Conservation (phyloP, 2,797 vertebrate species). For the Hapalemur alaotrensis region DNA sequence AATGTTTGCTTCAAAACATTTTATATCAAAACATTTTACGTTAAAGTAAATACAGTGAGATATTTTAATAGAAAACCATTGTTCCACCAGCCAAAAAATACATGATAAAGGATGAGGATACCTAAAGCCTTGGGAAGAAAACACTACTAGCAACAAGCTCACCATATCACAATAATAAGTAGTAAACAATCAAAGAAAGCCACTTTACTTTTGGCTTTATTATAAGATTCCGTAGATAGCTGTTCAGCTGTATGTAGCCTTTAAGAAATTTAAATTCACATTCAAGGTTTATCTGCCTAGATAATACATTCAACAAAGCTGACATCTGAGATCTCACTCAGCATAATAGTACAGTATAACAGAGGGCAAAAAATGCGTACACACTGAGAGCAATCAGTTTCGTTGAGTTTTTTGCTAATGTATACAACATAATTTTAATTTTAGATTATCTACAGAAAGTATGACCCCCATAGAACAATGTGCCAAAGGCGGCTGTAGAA, state of each 20-base stretch:
- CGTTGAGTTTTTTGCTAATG: not conserved
- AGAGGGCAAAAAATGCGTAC: not conserved
- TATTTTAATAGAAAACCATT: conserved; percentile 42
- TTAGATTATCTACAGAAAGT: conserved; percentile 5
- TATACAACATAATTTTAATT: not conserved
- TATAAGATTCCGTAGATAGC: not conserved
- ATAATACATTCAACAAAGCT: not conserved
- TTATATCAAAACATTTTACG: conserved; percentile 66
- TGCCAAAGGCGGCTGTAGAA: not conserved
- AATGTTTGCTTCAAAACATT: conserved; percentile 63
- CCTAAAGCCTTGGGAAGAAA: not conserved
- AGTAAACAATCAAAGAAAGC: conserved; percentile 4
- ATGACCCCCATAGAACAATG: not conserved
- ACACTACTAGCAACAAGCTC: not conserved
- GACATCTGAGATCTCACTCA: not conserved
- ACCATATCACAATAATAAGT: not conserved
- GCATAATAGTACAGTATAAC: not conserved
- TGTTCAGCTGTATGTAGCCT: not conserved
- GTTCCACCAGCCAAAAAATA: not conserved
- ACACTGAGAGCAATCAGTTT: not conserved
- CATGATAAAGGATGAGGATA: not conserved
- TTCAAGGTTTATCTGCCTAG: not conserved
- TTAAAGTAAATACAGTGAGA: conserved; percentile 69
- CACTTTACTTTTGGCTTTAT: not conserved
- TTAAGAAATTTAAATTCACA: conserved; percentile 29